Percentiles rank a stretch among this genome's conserved stretches.
phyloP scores from a whole-genome alignment of 1,140 invertebrate species.

The Drosophila sulfurigaster region DNA sequence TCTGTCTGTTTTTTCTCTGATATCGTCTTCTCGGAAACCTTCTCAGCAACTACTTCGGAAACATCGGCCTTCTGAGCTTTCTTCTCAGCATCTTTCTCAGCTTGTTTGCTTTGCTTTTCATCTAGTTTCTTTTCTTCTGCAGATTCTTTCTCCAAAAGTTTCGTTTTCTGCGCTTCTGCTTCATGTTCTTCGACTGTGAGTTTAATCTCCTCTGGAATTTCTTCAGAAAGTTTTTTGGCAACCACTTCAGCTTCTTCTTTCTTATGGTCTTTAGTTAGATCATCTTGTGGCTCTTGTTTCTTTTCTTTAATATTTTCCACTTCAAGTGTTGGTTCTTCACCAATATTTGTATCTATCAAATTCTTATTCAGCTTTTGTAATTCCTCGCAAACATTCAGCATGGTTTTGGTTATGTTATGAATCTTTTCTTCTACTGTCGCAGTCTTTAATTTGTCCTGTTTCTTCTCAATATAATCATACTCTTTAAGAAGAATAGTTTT shows the following conservation, averaged over 20 bases:
- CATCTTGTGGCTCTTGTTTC: constrained; percentile 23
- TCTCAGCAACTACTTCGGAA: too few species aligned
- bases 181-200: neutral
- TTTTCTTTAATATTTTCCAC: neutral
- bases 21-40: too few species aligned
- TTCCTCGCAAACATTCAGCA: constrained; percentile 51
- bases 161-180: constrained; percentile 36
- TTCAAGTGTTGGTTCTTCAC: neutral
- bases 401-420: constrained; percentile 40
- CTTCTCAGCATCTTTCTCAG: too few species aligned
- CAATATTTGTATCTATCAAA: neutral
- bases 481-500: constrained; percentile 52
- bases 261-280: constrained; percentile 9
- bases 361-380: constrained; percentile 29
- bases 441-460: constrained; percentile 25
- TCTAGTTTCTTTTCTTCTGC: too few species aligned
- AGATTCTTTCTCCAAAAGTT: constrained; percentile 26
- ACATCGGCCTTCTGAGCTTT: too few species aligned
- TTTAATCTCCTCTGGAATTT: constrained; percentile 36
- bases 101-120: too few species aligned
- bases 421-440: constrained; percentile 50
- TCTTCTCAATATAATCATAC: constrained; percentile 65
- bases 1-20: too few species aligned
- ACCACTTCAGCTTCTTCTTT: constrained; percentile 30
- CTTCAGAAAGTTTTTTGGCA: constrained; percentile 18